Evolutionary conservation across 2,888 invertebrate genomes (phyloP), one percentile per base, ranked within the genome.

Genomic region (Autographa pulchrina): DNA sequence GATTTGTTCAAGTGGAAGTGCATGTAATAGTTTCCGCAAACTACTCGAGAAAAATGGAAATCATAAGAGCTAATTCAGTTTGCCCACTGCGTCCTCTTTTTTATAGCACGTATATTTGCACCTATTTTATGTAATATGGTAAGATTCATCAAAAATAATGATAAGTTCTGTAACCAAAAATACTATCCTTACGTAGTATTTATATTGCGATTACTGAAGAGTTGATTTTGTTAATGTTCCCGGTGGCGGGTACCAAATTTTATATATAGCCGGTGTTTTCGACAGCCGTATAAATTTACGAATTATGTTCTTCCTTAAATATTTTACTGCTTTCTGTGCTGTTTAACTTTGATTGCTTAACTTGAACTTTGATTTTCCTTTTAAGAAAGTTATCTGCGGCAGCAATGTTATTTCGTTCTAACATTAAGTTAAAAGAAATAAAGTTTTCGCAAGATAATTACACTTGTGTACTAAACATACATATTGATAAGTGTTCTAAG

Each of bases 311-410:
- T 72, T 75, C 35, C 25, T 9, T 43, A 54, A 63, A 54, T 62
- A 69, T 63, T 73, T 74, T 62, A 59, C 25, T 70, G 35, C 43
- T 65, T 78, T 74, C 70, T 77, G 73, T 77, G 81, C 59, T 31
- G 82, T 78, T 81, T 86, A 93, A 93, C 89, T 93, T 92, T 90
- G 91, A 93, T 92, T 91, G 87, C 89, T 87, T 90, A 86, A 90
- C 91, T 89, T 87, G 79, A 89, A 90, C 90, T 90, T 91, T 84
- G 85, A 87, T 86, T 86, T 85, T 75, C 78, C 80, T 83, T 88
- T 86, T 89, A 90, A 90, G 85, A 79, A 80, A 83, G 72, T 78
- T 79, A 84, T 88, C 81, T 84, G 81, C n/a, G 14, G 35, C 5
- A 35, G 32, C 54, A 56, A 56, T 25, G 20, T 56, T 56, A 56